Evolutionary conservation across 2,888 invertebrate genomes (phyloP).

Genomic region (Pandemis heparana): DNA sequence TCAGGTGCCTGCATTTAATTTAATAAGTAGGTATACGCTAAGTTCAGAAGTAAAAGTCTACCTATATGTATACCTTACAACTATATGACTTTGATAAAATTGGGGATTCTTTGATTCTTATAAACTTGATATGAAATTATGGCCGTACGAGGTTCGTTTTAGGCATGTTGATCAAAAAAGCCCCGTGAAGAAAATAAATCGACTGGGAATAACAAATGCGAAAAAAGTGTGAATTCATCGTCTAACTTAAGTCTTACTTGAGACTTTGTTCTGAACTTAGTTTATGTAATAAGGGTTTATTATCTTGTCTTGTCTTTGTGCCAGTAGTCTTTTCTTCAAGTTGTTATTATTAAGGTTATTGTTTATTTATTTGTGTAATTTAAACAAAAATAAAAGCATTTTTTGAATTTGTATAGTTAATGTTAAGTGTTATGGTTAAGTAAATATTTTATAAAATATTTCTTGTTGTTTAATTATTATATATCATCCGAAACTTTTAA

Average conservation of each 20-base stretch:
- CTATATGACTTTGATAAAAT: too few species aligned
- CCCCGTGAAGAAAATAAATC: too few species aligned
- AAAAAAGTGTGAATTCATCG: too few species aligned
- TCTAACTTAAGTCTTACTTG: neutral
- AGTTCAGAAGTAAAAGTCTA: neutral
- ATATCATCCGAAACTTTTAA: neutral
- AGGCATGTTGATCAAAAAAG: too few species aligned
- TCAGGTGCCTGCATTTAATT: too few species aligned
- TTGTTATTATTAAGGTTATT: conserved; percentile 11
- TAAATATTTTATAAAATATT: conserved; percentile 44
- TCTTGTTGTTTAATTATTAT: conserved; percentile 17
- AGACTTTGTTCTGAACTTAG: neutral
- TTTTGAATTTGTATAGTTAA: conserved; percentile 54
- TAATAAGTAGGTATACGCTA: too few species aligned
- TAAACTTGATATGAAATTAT: too few species aligned
- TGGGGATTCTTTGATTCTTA: too few species aligned
- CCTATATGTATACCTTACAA: neutral
- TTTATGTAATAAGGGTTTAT: neutral
- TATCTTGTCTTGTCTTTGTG: conserved; percentile 29
- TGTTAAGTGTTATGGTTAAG: conserved; percentile 52
- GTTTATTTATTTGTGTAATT: conserved; percentile 28
- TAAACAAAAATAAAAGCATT: conserved; percentile 40
- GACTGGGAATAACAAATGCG: too few species aligned
- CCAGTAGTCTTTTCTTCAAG: conserved; percentile 26
- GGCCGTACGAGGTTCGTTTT: too few species aligned